Evolutionary conservation across 2,797 vertebrate genomes (phyloP), one percentile per base, ranked within the genome.

Genomic region (Bradypodion pumilum): DNA sequence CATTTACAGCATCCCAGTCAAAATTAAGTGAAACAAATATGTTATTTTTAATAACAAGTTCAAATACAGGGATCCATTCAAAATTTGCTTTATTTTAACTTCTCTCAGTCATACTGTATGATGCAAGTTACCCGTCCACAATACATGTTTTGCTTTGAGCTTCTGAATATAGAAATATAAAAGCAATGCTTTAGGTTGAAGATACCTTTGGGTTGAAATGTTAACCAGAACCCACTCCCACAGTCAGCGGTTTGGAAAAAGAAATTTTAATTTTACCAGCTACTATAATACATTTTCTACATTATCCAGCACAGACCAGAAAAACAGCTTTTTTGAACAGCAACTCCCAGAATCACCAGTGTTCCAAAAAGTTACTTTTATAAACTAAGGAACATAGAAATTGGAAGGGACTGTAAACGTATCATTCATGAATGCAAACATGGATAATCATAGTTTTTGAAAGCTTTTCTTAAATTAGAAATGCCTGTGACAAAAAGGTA

Each of bases 191-290:
- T n/a, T n/a, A n/a, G n/a, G n/a, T n/a, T n/a, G n/a, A n/a, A n/a
- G n/a, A n/a, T 74, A 21, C 1, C 29, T 62, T 77, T 7, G 23
- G 6, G 5, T 23, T 44, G 56, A n/a, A 62, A 59, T 56, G 46
- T 19, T 68, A 37, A 46, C 23, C 9, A 35, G 49, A 89, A 46
- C 74, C 87, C 89, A 86, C 90, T 88, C 82, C 87, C 82, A 89
- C 87, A 83, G 87, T 87, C 42, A 76, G 27, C n/a, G n/a, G n/a
- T n/a, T n/a, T n/a, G n/a, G n/a, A n/a, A 65, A 86, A 49, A 63
- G 42, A 46, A 29, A 3, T n/a, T 46, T 72, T 85, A 42, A 74
- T 86, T 89, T 16, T 85, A 4, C 29, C 82, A 83, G 81, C 85
- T 81, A 89, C 85, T 81, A 89, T 19, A 1, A 62, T 86, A 73